Evolutionary conservation across 2,113 vertebrate genomes (phyloP).

Genomic region (Atrichornis clamosus): DNA sequence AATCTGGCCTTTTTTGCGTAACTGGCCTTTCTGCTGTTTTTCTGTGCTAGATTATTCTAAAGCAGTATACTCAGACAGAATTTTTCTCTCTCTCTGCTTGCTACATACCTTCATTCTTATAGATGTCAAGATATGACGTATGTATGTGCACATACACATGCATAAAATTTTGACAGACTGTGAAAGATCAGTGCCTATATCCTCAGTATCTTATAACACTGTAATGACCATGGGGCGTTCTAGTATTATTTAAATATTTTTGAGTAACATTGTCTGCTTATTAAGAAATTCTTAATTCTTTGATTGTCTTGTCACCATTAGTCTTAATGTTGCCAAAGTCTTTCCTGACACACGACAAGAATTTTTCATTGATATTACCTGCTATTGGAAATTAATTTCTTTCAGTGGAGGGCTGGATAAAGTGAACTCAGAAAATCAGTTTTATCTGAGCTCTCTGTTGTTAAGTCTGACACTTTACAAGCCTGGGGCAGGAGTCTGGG

Average conservation of each 20-base stretch:
- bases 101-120: not conserved
- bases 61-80: not conserved
- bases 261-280: not conserved
- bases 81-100: not conserved
- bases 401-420: not conserved
- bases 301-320: not conserved
- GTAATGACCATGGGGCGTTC: not conserved
- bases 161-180: not conserved
- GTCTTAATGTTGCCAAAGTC: not conserved
- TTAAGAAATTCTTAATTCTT: not conserved
- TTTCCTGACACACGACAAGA: not conserved
- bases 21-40: not conserved
- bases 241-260: not conserved
- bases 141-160: not conserved
- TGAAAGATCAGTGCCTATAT: not conserved
- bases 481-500: not conserved
- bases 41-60: not conserved
- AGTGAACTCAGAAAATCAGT: not conserved
- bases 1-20: not conserved
- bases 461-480: not conserved
- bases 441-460: not conserved
- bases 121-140: not conserved
- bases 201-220: not conserved
- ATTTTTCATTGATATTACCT: not conserved
- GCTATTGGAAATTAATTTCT: not conserved